Evolutionary conservation across 2,888 invertebrate genomes (phyloP), one percentile per base, ranked within the genome.

Genomic region (Drosophila neotestacea): DNA sequence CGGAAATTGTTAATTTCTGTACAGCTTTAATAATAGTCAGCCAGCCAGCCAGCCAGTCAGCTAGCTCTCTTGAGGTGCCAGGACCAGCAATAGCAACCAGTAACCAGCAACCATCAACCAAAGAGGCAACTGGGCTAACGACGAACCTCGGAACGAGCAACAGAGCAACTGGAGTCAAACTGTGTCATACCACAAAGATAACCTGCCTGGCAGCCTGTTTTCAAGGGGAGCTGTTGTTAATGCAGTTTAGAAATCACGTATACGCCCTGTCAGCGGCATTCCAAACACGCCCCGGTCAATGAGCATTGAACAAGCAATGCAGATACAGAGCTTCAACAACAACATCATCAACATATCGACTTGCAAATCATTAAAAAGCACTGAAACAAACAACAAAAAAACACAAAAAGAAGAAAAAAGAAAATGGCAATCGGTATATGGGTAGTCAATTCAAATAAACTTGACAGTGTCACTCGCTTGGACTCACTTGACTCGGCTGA

Each of bases 1-100:
- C 81, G 87, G 81, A 81, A 77, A 84, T 84, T 66, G 84, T 77
- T 80, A 62, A 71, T 63, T 78, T 74, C 62, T 52, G 22, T 34
- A 36, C 6, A 44, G 52, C 59, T 54, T 70, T 66, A 74, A 69
- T 73, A 32, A 51, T 58, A 61, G 47, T 50, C 46, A 65, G 47
- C 54, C 46, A 65, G 60, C 46, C 27, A 39, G 9, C 16, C 32
- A 16, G 16, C 16, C 16, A 16, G 16, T 16, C 22, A 22, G 22
- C 2, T 22, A 22, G 22, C 22, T 22, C 22, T 22, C 22, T 22
- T 28, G 2, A n/a, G 32, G 39, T 34, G 42, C 22, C 52, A 48
- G 39, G 27, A 65, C 27, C 47, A 41, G 47, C 22, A 22, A 22
- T 22, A 22, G 22, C 22, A 22, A 22, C 22, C 22, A 22, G 22